Percentiles rank a stretch among this genome's conserved stretches.
These are phyloP conservation scores for Chaetogeoica ovagalla DNA, from an alignment of 2,888 invertebrate species.

Conservation along the genomic window DNA sequence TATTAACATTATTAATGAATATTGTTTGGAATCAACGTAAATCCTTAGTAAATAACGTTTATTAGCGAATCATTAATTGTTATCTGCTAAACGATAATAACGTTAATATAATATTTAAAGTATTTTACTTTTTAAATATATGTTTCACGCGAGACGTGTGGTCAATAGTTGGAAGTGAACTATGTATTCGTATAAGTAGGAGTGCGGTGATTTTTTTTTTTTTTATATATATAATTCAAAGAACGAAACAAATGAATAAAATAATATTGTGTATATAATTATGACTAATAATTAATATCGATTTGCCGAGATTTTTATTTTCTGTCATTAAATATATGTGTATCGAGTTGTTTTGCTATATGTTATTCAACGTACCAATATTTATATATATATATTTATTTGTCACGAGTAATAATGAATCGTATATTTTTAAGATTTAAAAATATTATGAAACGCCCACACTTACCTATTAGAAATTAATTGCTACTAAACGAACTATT, in stretches of 20 bases:
- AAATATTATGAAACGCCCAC: background rate
- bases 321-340: background rate
- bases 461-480: background rate
- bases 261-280: background rate
- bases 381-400: background rate
- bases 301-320: background rate
- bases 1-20: too few relatives aligned
- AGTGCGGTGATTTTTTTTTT: background rate
- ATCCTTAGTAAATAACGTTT: too few relatives aligned
- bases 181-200: too few relatives aligned
- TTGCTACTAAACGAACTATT: background rate
- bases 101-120: too few relatives aligned
- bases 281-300: background rate
- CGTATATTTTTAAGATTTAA: background rate
- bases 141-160: too few relatives aligned
- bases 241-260: background rate
- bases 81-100: too few relatives aligned
- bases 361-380: too few relatives aligned
- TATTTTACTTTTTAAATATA: too few relatives aligned
- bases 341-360: background rate
- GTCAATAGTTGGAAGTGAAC: too few relatives aligned
- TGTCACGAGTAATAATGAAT: slow-evolving; percentile 12
- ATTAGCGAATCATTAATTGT: too few relatives aligned
- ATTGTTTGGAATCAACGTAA: too few relatives aligned
- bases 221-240: background rate